These are phyloP conservation scores for Galemys pyrenaicus DNA, from an alignment of 2,113 vertebrate species.

Conservation along the genomic window DNA sequence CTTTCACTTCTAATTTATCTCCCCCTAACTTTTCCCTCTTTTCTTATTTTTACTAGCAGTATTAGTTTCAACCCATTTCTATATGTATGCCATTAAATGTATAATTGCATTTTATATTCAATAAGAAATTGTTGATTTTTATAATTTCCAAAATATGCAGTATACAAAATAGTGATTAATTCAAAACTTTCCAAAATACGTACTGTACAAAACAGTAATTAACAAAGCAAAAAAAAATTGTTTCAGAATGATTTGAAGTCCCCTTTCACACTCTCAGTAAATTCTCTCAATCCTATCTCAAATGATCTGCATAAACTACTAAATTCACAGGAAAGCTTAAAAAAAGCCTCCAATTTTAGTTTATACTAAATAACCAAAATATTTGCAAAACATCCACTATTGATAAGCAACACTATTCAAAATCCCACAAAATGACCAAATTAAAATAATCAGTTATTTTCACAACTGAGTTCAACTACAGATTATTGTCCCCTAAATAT, in stretches of 20 bases:
- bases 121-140: background rate
- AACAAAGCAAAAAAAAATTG: background rate
- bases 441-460: conserved; percentile 37
- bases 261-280: conserved; percentile 16
- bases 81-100: conserved; percentile 29
- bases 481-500: conserved; percentile 16
- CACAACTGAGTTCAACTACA: conserved; percentile 46
- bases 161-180: background rate
- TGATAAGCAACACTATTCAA: conserved; percentile 18
- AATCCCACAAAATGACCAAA: conserved; percentile 51
- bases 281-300: background rate
- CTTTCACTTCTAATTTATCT: conserved; percentile 10
- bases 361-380: conserved; percentile 51
- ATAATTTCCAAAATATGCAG: conserved; percentile 15
- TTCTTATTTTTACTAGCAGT: background rate
- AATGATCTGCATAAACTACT: conserved; percentile 22
- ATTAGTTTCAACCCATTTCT: conserved; percentile 45
- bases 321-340: conserved; percentile 6
- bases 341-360: background rate
- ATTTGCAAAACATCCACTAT: conserved; percentile 39
- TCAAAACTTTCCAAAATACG: conserved; percentile 27
- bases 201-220: background rate
- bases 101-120: background rate
- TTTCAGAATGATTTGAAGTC: background rate
- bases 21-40: background rate